Evolutionary conservation across 2,113 vertebrate genomes (phyloP), one percentile per base, ranked within the genome.

Genomic region (Ictalurus punctatus): DNA sequence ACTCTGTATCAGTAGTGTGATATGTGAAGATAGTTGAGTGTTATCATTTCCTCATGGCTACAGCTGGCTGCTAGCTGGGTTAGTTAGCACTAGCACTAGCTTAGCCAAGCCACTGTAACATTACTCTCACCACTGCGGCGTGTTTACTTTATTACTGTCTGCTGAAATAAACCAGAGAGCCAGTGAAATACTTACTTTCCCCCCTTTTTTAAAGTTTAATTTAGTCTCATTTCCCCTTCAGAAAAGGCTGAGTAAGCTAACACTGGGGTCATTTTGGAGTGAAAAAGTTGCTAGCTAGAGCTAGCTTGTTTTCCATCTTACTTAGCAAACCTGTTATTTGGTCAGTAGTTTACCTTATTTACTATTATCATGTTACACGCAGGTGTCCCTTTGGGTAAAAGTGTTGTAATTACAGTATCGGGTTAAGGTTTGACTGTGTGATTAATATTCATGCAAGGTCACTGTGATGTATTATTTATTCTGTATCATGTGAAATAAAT

Each of bases 261-360:
- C 9, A 61, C 1, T 34, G 2, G n/a, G 19, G 54, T 59, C 54
- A 82, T 82, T 37, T 40, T 83, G 4, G n/a, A 9, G 12, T 58
- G 27, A 27, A 81, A 61, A 83, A 61, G 80, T 83, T 83, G 80
- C 56, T 83, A 61, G 19, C 34, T 37, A 61, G 80, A 19, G 23
- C n/a, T 40, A 21, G 80, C 7, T 83, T 37, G 27, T 37, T 59
- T 82, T 13, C 12, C 27, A 1, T 54, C 12, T 2, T 40, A 2
- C 40, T 54, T 7, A 30, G 17, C 16, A 79, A 52, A 79, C 12
- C 14, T 56, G 52, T 4, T 61, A 7, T 54, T 16, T 54, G 27
- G 6, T 17, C 6, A 78, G 21, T 12, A 25, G 37, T 30, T 58
- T 5, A 61, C 6, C 0, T 23, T 14, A 14, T 83, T 61, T 25